Percentiles rank a stretch among this genome's conserved stretches.
Conservation (phyloP, 2,797 vertebrate species). For the Craterocephalus amniculus region DNA sequence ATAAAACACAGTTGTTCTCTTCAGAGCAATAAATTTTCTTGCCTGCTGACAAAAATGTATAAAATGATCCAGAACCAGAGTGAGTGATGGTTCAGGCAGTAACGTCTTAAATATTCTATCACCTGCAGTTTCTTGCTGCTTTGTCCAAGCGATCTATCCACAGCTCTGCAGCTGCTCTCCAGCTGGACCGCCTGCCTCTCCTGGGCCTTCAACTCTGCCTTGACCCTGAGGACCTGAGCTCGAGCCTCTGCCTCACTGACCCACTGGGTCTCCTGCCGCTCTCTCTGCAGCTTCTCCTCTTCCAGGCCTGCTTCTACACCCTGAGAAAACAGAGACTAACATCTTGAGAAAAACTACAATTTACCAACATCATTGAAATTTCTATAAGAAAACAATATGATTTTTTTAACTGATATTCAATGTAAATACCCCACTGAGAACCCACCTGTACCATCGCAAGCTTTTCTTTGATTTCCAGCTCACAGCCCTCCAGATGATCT, state of each 20-base stretch:
- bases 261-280: constrained; percentile 90
- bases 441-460: constrained; percentile 82
- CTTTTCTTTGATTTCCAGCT: constrained; percentile 89
- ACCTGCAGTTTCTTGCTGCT: constrained; percentile 92
- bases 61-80: background rate
- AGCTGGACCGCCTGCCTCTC: constrained; percentile 91
- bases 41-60: background rate
- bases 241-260: constrained; percentile 93
- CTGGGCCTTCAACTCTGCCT: constrained; percentile 90
- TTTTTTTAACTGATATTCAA: background rate
- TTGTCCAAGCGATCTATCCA: constrained; percentile 93
- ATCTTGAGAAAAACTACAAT: background rate
- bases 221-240: constrained; percentile 89
- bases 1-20: background rate
- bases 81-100: background rate
- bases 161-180: constrained; percentile 93
- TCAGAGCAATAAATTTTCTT: background rate
- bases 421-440: constrained; percentile 25
- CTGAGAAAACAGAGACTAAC: constrained; percentile 51
- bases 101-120: constrained; percentile 33
- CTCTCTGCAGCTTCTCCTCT: constrained; percentile 89
- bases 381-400: background rate
- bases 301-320: constrained; percentile 90
- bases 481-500: constrained; percentile 87
- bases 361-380: background rate